A percentile compares a stretch with the other conserved stretches of the same genome.
Evolutionary conservation across 2,797 vertebrate genomes (phyloP).

Genomic region (Dendrocincla fuliginosa): DNA sequence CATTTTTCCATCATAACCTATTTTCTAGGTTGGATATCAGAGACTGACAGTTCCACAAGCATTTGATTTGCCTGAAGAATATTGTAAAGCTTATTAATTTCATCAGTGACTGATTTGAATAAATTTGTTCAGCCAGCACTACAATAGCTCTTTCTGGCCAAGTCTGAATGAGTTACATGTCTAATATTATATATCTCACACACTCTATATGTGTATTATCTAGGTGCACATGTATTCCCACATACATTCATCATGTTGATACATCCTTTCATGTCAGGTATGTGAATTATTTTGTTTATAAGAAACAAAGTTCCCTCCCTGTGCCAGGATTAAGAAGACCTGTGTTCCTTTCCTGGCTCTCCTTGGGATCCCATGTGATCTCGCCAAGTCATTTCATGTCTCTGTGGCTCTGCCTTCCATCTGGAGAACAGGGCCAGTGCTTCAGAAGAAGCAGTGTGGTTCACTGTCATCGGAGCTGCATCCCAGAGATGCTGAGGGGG

Average conservation of each 20-base stretch:
- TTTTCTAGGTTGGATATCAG: neutral
- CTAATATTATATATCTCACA: neutral
- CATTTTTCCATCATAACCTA: neutral
- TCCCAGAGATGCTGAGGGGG: neutral
- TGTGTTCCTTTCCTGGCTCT: conserved; percentile 16
- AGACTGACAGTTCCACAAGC: neutral
- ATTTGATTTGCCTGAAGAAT: conserved; percentile 6
- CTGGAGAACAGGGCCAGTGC: neutral
- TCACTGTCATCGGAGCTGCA: fast-evolving
- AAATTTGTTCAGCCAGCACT: conserved; percentile 45
- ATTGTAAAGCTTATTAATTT: conserved; percentile 12
- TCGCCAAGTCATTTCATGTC: conserved; percentile 28
- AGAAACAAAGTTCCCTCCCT: conserved; percentile 32
- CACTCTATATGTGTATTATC: neutral
- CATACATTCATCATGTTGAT: conserved; percentile 2
- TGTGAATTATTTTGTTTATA: conserved; percentile 62
- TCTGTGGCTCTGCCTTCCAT: neutral
- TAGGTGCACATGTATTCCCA: neutral
- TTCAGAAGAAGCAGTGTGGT: fast-evolving
- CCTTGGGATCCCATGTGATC: conserved; percentile 36
- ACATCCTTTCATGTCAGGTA: conserved; percentile 40
- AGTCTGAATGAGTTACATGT: neutral
- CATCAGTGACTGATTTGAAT: neutral
- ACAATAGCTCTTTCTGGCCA: conserved; percentile 21
- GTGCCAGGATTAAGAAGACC: conserved; percentile 29